Percentiles rank a stretch among this genome's conserved stretches.
These are phyloP conservation scores for Corapipo altera DNA, from an alignment of 2,113 vertebrate genomes.

Conservation along the genomic window DNA sequence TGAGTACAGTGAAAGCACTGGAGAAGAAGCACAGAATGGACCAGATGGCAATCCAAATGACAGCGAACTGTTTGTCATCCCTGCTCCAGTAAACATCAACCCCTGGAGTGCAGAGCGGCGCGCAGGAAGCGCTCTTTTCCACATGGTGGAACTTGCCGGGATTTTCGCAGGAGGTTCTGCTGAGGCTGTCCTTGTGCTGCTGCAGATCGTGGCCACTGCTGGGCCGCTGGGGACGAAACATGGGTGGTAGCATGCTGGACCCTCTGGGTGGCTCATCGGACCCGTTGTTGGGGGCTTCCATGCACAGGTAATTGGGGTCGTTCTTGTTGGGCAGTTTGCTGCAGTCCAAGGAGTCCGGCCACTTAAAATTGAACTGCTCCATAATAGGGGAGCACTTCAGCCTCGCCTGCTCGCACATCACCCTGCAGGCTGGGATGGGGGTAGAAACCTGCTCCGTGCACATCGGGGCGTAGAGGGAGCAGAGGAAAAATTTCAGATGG, in stretches of 20 bases:
- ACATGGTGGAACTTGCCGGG: constrained; percentile 95
- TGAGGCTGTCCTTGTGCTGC: constrained; percentile 75
- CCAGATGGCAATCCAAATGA: constrained; percentile 95
- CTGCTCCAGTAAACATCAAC: constrained; percentile 98
- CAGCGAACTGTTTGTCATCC: constrained; percentile 90
- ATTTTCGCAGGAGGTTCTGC: constrained; percentile 82
- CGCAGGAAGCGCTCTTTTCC: constrained; percentile 92
- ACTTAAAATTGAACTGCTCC: constrained; percentile 93
- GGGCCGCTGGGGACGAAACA: constrained; percentile 85
- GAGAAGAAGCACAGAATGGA: constrained; percentile 94
- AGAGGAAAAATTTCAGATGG: constrained; percentile 95
- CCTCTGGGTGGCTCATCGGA: constrained; percentile 86
- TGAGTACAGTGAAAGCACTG: constrained; percentile 96
- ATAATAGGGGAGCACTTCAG: constrained; percentile 92
- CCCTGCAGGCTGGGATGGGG: constrained; percentile 92
- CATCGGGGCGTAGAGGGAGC: constrained; percentile 96
- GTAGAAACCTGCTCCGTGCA: constrained; percentile 98
- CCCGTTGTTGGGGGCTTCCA: constrained; percentile 95
- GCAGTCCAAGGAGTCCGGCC: constrained; percentile 95
- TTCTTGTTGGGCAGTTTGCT: constrained; percentile 92
- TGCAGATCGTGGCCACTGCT: constrained; percentile 77
- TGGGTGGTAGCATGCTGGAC: constrained; percentile 86
- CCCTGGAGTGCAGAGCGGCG: constrained; percentile 87
- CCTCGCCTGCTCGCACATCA: constrained; percentile 97
- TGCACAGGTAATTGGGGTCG: constrained; percentile 95